phyloP scores from a whole-genome alignment of 2,797 vertebrate species.

The Melanotaenia nigrans region DNA sequence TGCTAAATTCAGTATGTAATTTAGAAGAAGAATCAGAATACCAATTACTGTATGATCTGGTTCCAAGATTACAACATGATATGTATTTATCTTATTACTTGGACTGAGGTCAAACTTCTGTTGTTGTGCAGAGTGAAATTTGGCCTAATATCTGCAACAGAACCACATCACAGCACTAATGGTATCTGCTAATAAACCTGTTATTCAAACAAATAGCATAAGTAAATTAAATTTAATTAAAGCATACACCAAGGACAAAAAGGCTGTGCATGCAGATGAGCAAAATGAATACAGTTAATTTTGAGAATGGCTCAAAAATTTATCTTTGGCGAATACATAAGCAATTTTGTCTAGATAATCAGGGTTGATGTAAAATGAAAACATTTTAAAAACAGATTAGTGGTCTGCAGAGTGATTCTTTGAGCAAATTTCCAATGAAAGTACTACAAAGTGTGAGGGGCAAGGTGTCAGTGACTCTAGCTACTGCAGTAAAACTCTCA shows the following conservation, averaged over 20 bases:
- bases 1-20: conserved; percentile 34
- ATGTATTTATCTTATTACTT: conserved; percentile 24
- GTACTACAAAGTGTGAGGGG: conserved; percentile 43
- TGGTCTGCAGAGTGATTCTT: conserved; percentile 26
- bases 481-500: conserved; percentile 50
- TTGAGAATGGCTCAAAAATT: neutral
- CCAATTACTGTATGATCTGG: conserved; percentile 24
- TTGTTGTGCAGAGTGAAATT: conserved; percentile 20
- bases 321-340: neutral
- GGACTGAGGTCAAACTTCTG: conserved; percentile 6
- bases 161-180: conserved; percentile 11
- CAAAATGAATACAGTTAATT: conserved; percentile 21
- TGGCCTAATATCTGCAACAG: conserved; percentile 3
- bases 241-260: conserved; percentile 4
- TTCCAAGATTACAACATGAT: conserved; percentile 20
- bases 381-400: neutral
- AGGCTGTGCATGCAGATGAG: conserved; percentile 1
- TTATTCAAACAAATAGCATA: conserved; percentile 15
- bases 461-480: conserved; percentile 59
- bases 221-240: conserved; percentile 11
- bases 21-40: conserved; percentile 31
- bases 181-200: conserved; percentile 22
- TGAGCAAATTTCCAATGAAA: conserved; percentile 53
- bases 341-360: neutral
- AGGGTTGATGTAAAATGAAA: neutral